phyloP scores from a whole-genome alignment of 2,888 invertebrate genomes.

The Epirrhoe tristata region DNA sequence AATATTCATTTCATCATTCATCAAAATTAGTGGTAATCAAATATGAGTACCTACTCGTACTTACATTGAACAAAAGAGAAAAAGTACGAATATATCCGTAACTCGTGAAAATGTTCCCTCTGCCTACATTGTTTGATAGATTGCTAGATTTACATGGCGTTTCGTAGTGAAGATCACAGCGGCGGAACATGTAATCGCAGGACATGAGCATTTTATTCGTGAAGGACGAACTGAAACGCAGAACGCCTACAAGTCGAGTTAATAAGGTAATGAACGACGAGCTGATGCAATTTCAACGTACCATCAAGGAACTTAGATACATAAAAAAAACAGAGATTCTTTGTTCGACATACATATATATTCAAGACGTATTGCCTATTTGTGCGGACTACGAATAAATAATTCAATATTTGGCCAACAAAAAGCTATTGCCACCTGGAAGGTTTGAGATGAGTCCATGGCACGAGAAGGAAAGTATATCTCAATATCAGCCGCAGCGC shows the following conservation, averaged over 20 bases:
- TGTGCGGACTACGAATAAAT: conserved; percentile 34
- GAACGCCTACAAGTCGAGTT: conserved; percentile 69
- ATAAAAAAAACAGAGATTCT: conserved; percentile 43
- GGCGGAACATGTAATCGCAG: conserved; percentile 68
- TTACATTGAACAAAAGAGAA: no score
- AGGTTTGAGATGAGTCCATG: conserved; percentile 29
- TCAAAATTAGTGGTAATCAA: neutral
- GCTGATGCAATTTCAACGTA: conserved; percentile 53
- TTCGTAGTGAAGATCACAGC: conserved; percentile 58
- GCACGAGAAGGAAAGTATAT: conserved; percentile 49
- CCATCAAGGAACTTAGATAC: conserved; percentile 43
- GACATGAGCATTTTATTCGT: conserved; percentile 62
- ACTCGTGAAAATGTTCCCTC: neutral
- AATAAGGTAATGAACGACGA: conserved; percentile 52
- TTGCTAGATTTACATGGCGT: conserved; percentile 58
- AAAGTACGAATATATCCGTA: no score
- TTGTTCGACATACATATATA: conserved; percentile 49
- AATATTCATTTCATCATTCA: neutral
- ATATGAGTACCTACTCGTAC: no score
- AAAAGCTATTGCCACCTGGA: conserved; percentile 3
- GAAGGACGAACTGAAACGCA: conserved; percentile 73
- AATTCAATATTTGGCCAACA: conserved; percentile 15
- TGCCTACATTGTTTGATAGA: conserved; percentile 4
- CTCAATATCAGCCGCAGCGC: conserved; percentile 50
- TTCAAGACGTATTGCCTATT: conserved; percentile 39